Evolutionary conservation across 2,888 invertebrate genomes (phyloP), one percentile per base, ranked within the genome.

Genomic region (Cotesia congregata): DNA sequence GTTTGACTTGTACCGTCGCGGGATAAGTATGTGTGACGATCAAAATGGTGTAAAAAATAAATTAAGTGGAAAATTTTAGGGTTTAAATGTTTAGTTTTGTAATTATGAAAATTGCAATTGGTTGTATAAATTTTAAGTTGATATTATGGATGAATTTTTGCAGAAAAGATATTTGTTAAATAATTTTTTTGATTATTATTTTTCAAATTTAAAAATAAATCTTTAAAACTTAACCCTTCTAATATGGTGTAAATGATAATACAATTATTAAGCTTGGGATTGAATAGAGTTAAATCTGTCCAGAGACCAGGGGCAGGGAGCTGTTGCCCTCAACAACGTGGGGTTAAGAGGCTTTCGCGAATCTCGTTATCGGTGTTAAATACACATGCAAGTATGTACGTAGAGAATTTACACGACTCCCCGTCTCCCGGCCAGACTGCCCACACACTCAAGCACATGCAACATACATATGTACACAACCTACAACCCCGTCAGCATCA

Each of bases 281-380:
- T 65, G 65, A 65, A 65, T 65, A 65, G 38, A 41, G 17, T 15
- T 61, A 40, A 38, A 72, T 75, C 68, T 61, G 17, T 38, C 38
- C 15, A 65, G 61, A 61, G 12, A 12, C 50, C 7, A 67, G 60
- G 74, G 12, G 68, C 50, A 59, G 74, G 60, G 70, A 78, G 78
- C 76, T 77, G 78, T 77, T 82, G 82, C 85, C 80, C 81, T 81
- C 79, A 80, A 64, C 79, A 81, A 74, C 64, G 73, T 74, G 78
- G 82, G 82, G 83, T 83, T 85, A 86, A 88, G 86, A 85, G 87
- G 89, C 85, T 89, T 88, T 80, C 78, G 82, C 76, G 83, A 84
- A 88, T 88, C 87, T 87, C 84, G 87, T 89, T 89, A 89, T 82
- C 82, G 83, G 86, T 84, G 84, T 85, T 82, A 85, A 86, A 87